Conservation (phyloP, 2,113 vertebrate species). For the Caloenas nicobarica region DNA sequence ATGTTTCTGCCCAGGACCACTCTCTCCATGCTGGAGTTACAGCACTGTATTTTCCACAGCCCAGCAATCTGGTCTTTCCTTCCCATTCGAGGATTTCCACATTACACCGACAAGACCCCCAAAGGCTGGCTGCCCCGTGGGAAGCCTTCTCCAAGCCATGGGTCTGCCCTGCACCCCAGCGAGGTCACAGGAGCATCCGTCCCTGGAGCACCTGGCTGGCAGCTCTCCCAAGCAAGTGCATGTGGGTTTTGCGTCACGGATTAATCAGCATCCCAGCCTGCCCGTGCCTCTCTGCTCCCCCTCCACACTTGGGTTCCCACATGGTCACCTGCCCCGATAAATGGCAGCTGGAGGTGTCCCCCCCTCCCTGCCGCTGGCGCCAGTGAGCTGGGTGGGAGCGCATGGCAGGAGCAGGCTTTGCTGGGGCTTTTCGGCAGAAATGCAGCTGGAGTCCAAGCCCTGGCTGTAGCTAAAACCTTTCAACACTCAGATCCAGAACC, state of each 20-base stretch:
- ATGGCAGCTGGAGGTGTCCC: not conserved
- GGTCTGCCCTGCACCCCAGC: not conserved
- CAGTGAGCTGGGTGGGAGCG: accelerated
- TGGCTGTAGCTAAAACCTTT: not conserved
- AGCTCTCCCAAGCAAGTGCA: not conserved
- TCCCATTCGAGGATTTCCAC: not conserved
- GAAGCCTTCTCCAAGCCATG: not conserved
- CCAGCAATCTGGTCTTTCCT: accelerated
- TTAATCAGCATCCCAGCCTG: not conserved
- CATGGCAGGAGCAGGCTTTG: not conserved
- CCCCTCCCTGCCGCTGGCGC: not conserved
- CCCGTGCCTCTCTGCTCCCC: not conserved
- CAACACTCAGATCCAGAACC: not conserved
- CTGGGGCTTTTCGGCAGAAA: not conserved
- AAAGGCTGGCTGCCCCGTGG: accelerated
- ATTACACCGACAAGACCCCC: accelerated
- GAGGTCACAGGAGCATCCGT: not conserved
- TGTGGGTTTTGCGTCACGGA: not conserved
- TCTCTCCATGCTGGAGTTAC: not conserved
- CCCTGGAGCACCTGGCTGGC: not conserved
- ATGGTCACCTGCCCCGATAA: not conserved
- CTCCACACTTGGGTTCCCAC: not conserved
- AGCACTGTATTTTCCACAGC: not conserved
- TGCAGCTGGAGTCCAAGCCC: not conserved
- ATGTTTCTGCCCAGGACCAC: not conserved